A percentile compares a stretch with the other conserved stretches of the same genome.
These are phyloP conservation scores for Drusus annulatus DNA, from an alignment of 1,140 invertebrate genomes.

Conservation along the genomic window DNA sequence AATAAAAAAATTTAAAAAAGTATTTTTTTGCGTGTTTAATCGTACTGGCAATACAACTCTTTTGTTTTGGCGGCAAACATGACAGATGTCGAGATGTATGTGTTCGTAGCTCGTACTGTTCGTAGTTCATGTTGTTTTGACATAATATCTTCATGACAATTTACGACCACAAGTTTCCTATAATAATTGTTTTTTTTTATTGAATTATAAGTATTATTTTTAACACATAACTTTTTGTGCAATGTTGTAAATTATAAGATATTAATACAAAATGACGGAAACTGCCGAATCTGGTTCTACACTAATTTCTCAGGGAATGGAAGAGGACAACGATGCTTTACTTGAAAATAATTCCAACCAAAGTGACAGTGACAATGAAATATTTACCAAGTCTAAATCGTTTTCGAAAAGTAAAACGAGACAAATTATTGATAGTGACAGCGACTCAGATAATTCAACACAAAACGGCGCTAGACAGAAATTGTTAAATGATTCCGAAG, in stretches of 20 bases:
- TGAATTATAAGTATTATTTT: no score
- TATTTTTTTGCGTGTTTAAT: no score
- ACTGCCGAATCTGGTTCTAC: background rate
- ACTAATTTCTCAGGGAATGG: background rate
- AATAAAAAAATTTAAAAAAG: no score
- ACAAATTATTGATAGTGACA: slow-evolving; percentile 38
- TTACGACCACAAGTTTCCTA: no score
- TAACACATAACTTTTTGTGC: no score
- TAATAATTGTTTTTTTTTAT: background rate
- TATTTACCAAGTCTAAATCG: slow-evolving; percentile 36
- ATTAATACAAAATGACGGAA: slow-evolving; percentile 8
- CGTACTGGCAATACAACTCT: no score
- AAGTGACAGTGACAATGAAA: slow-evolving; percentile 47
- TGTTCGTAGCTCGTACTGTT: no score
- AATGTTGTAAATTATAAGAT: no score
- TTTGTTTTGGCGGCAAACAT: slow-evolving; percentile 1
- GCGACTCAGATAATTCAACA: slow-evolving; percentile 24
- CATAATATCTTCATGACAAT: background rate
- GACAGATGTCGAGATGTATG: slow-evolving; percentile 1
- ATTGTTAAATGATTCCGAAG: background rate
- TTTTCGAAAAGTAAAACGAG: slow-evolving; percentile 24
- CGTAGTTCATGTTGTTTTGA: background rate
- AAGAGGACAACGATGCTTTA: background rate
- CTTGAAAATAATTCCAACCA: background rate
- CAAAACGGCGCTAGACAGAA: background rate